Percentiles rank a stretch among this genome's conserved stretches.
These are phyloP conservation scores for Brachynemurus nebulosus DNA, from an alignment of 2,888 invertebrate species.

Conservation along the genomic window DNA sequence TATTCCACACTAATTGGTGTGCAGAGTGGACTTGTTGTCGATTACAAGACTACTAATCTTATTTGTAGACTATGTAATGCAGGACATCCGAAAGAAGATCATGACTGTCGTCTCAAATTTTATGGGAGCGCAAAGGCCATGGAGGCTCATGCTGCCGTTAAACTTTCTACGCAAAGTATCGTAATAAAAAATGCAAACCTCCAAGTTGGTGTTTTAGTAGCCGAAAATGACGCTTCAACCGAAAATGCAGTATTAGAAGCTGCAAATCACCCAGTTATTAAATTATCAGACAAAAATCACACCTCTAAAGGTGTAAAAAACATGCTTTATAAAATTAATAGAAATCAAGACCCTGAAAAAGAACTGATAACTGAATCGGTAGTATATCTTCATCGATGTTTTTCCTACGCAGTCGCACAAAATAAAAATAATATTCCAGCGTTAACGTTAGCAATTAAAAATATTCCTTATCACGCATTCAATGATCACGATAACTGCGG, in stretches of 20 bases:
- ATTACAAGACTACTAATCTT: slow-evolving; percentile 17
- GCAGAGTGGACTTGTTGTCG: slow-evolving; percentile 18
- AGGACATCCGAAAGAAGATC: slow-evolving; percentile 16
- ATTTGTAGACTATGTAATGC: slow-evolving; percentile 18
- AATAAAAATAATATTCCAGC: background rate
- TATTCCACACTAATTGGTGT: slow-evolving; percentile 20
- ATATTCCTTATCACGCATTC: background rate
- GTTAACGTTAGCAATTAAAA: background rate
- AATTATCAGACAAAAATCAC: slow-evolving; percentile 16
- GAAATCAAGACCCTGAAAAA: slow-evolving; percentile 17
- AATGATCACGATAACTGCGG: background rate
- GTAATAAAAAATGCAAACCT: slow-evolving; percentile 16
- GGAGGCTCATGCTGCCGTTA: slow-evolving; percentile 19
- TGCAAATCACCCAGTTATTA: slow-evolving; percentile 13
- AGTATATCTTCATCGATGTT: background rate
- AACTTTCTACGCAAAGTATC: slow-evolving; percentile 15
- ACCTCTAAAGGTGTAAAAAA: slow-evolving; percentile 15
- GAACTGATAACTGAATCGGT: background rate
- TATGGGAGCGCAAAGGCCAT: slow-evolving; percentile 22
- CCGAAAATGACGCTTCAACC: slow-evolving; percentile 20
- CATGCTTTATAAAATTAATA: slow-evolving; percentile 17
- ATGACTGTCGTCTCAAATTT: slow-evolving; percentile 22
- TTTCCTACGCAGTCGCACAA: background rate
- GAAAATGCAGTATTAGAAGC: slow-evolving; percentile 18
- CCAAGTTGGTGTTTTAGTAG: slow-evolving; percentile 18